Evolutionary conservation across 2,888 invertebrate species (phyloP), one percentile per base, ranked within the genome.

Genomic region (Caenorhabditis panamensis): DNA sequence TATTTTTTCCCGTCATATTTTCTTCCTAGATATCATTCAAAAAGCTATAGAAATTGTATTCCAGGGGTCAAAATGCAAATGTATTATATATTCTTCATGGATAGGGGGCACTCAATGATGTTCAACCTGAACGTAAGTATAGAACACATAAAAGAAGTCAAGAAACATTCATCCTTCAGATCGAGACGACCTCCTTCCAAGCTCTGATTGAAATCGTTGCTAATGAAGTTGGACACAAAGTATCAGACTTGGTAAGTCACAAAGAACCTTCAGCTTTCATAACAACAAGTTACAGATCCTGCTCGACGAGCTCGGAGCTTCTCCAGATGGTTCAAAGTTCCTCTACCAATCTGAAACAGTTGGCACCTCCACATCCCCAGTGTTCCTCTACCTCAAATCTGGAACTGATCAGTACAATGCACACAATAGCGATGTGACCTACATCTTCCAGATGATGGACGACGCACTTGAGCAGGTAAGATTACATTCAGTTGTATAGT

Each of bases 381-480:
- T 82, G 2, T 84, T 78, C 66, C 49, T 84, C 11, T 84, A 81
- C 36, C 76, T 78, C 20, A 76, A 82, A 49, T 49, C 67, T 31
- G 77, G 77, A 49, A 49, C 54, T 16, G 82, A 82, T 8, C 54
- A 68, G n/a, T 75, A 80, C 1, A 75, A 64, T 18, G 47, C 51
- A 1, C 41, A 37, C 37, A 59, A 51, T 49, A 77, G 80, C 18
- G 83, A 85, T 22, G 71, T 83, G 41, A 78, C 64, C 2, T 79
- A 85, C 26, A 62, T 83, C 3, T 75, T 63, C 41, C 80, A 79
- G n/a, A 68, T 67, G 53, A 75, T 83, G 11, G 83, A 82, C 11
- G 83, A 85, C 31, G 77, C 72, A 22, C 44, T 82, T 1, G 83
- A 82, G 1, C 83, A 82, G 72, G 83, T 83, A 26, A 24, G 26